Conservation (phyloP, 2,888 invertebrate genomes). For the Camponotus fellah region DNA sequence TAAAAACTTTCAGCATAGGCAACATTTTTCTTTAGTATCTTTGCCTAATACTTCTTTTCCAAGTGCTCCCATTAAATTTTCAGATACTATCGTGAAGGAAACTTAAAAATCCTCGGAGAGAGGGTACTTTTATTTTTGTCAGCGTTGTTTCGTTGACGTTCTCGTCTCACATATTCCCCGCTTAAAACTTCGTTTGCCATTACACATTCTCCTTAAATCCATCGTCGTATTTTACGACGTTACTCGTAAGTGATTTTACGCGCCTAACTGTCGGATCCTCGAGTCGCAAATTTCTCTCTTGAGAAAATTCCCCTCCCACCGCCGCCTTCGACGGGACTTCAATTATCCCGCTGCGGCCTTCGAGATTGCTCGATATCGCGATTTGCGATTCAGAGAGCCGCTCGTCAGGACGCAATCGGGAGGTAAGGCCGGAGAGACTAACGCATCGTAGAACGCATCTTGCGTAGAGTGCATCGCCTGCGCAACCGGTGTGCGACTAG, state of each 20-base stretch:
- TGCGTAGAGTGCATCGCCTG: not conserved
- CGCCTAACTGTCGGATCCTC: not conserved
- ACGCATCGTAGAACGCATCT: conserved; percentile 33
- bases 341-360: conserved; percentile 44
- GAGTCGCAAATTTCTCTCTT: not conserved
- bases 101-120: not conserved
- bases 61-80: not conserved
- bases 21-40: not conserved
- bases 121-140: not conserved
- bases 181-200: not conserved
- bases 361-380: conserved; percentile 48
- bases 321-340: conserved; percentile 24
- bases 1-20: not conserved
- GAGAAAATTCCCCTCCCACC: not conserved
- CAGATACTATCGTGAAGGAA: not conserved
- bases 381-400: conserved; percentile 48
- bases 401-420: conserved; percentile 15
- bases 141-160: not conserved
- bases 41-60: not conserved
- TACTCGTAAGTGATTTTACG: conserved; percentile 8
- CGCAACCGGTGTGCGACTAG: conserved; percentile 11
- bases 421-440: conserved; percentile 26
- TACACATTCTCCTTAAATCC: not conserved
- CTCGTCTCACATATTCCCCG: not conserved
- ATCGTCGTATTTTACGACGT: not conserved